phyloP scores from a whole-genome alignment of 2,797 vertebrate genomes.

The Gallinago nigripennis region DNA sequence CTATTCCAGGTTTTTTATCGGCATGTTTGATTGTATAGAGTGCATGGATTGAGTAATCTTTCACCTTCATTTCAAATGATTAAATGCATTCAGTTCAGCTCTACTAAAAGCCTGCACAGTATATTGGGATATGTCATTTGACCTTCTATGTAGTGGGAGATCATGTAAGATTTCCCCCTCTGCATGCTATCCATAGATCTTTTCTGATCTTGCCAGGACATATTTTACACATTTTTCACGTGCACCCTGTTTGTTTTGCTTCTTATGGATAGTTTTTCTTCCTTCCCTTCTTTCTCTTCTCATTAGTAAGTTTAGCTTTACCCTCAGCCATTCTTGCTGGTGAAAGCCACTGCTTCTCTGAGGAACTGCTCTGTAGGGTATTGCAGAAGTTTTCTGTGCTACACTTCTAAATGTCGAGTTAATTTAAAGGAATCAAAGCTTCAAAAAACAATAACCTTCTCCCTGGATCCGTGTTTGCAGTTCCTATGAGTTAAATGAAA shows the following conservation, averaged over 20 bases:
- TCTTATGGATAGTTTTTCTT: background rate
- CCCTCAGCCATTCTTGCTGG: background rate
- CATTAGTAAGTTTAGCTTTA: background rate
- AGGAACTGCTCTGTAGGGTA: background rate
- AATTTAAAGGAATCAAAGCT: background rate
- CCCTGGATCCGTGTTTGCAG: background rate
- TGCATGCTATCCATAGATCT: background rate
- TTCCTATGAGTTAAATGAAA: background rate
- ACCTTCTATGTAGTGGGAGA: background rate
- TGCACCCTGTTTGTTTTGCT: background rate
- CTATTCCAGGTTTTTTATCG: background rate
- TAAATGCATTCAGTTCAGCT: background rate
- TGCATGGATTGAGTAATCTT: background rate
- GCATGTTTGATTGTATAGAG: background rate
- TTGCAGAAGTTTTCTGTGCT: background rate
- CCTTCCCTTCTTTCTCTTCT: background rate
- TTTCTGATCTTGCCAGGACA: background rate
- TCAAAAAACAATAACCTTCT: background rate
- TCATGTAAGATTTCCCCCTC: background rate
- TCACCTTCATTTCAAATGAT: background rate
- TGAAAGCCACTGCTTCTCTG: background rate
- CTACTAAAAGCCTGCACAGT: background rate
- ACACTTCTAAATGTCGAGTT: background rate
- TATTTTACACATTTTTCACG: background rate
- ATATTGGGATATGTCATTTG: background rate